Conservation (phyloP, 2,797 vertebrate genomes). For the Darevskia mixta region DNA sequence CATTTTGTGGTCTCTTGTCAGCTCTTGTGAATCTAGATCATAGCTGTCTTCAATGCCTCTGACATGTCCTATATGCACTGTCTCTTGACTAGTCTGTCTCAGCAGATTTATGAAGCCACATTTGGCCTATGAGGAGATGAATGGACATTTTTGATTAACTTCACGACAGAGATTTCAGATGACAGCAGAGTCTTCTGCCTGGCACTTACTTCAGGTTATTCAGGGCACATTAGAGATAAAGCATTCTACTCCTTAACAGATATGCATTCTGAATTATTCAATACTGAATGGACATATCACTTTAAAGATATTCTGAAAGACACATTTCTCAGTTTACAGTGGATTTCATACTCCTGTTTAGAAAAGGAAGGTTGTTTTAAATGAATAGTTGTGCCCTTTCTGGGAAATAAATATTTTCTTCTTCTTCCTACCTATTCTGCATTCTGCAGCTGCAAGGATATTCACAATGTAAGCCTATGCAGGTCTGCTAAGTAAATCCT, state of each 20-base stretch:
- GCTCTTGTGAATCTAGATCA: slow-evolving; percentile 69
- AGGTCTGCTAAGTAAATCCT: too few species aligned
- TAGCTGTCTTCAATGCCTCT: slow-evolving; percentile 68
- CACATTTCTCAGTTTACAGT: neutral
- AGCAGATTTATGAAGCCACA: slow-evolving; percentile 70
- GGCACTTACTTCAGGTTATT: slow-evolving; percentile 65
- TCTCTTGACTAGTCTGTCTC: slow-evolving; percentile 74
- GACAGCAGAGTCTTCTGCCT: slow-evolving; percentile 70
- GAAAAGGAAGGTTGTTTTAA: neutral
- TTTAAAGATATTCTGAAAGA: slow-evolving; percentile 7
- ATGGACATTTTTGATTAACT: slow-evolving; percentile 73
- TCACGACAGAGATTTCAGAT: slow-evolving; percentile 72
- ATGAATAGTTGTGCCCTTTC: neutral
- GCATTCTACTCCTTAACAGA: slow-evolving; percentile 59
- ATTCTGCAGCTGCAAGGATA: too few species aligned
- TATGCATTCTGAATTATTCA: slow-evolving; percentile 59
- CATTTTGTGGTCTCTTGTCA: slow-evolving; percentile 72
- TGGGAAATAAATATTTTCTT: neutral
- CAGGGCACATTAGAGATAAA: slow-evolving; percentile 56
- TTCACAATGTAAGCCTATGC: too few species aligned
- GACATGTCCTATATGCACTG: slow-evolving; percentile 74
- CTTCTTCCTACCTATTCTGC: neutral
- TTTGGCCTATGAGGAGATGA: slow-evolving; percentile 64
- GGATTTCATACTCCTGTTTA: slow-evolving; percentile 2
- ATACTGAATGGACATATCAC: slow-evolving; percentile 31